Conservation (phyloP, 2,113 vertebrate genomes). For the Phrynosoma platyrhinos region DNA sequence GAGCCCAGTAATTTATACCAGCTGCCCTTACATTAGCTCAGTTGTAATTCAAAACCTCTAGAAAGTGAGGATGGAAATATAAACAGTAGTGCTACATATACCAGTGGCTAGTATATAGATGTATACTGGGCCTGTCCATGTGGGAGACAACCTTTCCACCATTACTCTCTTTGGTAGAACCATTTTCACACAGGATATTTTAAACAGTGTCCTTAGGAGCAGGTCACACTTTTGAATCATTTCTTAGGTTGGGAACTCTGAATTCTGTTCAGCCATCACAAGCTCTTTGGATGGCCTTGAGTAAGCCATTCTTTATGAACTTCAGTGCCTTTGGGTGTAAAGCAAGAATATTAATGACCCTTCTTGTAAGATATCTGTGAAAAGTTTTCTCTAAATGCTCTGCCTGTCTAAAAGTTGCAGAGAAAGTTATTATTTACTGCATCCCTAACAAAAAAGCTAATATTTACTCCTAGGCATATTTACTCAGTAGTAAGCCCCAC, state of each 20-base stretch:
- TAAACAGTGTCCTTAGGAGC: not conserved
- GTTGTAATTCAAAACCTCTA: too few relatives aligned
- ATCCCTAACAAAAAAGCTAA: not conserved
- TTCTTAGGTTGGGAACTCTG: not conserved
- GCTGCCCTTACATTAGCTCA: too few relatives aligned
- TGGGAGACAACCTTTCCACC: not conserved
- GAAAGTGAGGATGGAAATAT: too few relatives aligned
- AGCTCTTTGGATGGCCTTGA: constrained; percentile 8
- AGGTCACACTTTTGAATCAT: not conserved
- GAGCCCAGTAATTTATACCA: too few relatives aligned
- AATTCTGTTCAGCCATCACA: not conserved
- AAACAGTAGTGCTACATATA: too few relatives aligned
- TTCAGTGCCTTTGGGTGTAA: not conserved
- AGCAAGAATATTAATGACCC: constrained; percentile 16
- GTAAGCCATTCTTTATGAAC: not conserved
- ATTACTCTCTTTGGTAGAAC: not conserved
- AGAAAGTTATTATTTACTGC: not conserved
- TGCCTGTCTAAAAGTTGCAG: not conserved
- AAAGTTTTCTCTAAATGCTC: not conserved
- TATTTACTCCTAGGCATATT: not conserved
- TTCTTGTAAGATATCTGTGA: not conserved
- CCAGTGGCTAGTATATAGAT: too few relatives aligned
- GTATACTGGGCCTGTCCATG: not conserved
- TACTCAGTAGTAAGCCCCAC: not conserved
- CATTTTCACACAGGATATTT: not conserved